Evolutionary conservation across 2,797 vertebrate genomes (phyloP).

Genomic region (Gallinago stenura): DNA sequence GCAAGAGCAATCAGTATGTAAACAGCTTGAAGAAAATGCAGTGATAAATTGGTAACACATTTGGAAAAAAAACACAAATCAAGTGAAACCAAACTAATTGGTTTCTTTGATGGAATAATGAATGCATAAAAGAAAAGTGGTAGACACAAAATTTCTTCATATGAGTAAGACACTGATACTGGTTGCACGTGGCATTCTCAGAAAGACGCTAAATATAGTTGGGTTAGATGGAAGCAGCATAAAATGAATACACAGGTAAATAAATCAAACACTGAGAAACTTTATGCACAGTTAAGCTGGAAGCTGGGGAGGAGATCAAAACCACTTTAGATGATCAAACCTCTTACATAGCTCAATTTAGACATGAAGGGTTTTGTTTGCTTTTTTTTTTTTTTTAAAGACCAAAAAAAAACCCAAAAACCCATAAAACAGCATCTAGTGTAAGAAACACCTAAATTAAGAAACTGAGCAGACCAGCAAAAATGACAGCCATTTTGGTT

Average conservation of each 20-base stretch:
- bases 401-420: background rate
- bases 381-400: background rate
- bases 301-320: background rate
- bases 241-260: conserved; percentile 7
- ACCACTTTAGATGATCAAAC: background rate
- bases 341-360: background rate
- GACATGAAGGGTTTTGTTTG: background rate
- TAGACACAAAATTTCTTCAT: background rate
- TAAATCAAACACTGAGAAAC: conserved; percentile 20
- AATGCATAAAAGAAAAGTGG: background rate
- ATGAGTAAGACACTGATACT: background rate
- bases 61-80: conserved; percentile 58
- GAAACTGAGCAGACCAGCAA: conserved; percentile 59
- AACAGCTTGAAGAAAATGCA: conserved; percentile 39
- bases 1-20: conserved; percentile 55
- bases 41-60: conserved; percentile 22
- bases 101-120: conserved; percentile 23
- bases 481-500: conserved; percentile 53
- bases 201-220: background rate
- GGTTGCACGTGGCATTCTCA: background rate
- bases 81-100: conserved; percentile 53
- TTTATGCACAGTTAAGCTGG: background rate
- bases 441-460: conserved; percentile 54
- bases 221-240: background rate
- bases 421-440: background rate